phyloP scores from a whole-genome alignment of 2,113 vertebrate species.

The Trinectes maculatus region DNA sequence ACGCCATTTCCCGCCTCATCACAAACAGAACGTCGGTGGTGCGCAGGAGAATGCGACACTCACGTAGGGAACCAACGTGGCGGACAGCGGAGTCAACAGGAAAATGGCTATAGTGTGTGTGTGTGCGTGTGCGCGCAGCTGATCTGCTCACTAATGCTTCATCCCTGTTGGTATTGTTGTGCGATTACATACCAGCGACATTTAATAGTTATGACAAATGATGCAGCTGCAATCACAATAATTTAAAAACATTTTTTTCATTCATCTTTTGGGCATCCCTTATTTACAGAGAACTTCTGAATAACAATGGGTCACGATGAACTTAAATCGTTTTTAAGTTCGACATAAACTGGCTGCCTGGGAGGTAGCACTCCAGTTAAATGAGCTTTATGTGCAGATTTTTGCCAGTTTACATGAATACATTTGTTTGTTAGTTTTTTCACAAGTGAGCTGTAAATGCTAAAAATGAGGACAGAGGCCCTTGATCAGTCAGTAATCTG shows the following conservation, averaged over 20 bases:
- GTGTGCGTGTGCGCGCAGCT: slow-evolving; percentile 22
- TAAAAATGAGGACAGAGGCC: background rate
- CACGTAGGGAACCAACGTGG: slow-evolving; percentile 63
- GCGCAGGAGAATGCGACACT: slow-evolving; percentile 71
- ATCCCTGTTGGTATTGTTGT: slow-evolving; percentile 22
- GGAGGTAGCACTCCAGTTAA: too few relatives aligned
- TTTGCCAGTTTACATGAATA: background rate
- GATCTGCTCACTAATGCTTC: slow-evolving; percentile 12
- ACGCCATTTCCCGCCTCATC: slow-evolving; percentile 82
- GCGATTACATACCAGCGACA: too few relatives aligned
- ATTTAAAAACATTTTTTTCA: too few relatives aligned
- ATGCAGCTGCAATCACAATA: background rate
- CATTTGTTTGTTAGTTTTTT: background rate
- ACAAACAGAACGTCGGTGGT: slow-evolving; percentile 67
- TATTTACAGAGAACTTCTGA: too few relatives aligned
- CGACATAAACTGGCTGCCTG: too few relatives aligned
- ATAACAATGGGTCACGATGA: too few relatives aligned
- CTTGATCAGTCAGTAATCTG: background rate
- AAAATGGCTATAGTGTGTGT: slow-evolving; percentile 35
- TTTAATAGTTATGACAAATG: too few relatives aligned
- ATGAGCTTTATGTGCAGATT: background rate
- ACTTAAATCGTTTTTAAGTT: too few relatives aligned
- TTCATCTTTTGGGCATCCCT: too few relatives aligned
- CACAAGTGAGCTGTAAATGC: background rate
- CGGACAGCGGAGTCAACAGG: slow-evolving; percentile 43